Conservation (phyloP, 1,140 invertebrate species). For the Sminthurides bifidus region DNA sequence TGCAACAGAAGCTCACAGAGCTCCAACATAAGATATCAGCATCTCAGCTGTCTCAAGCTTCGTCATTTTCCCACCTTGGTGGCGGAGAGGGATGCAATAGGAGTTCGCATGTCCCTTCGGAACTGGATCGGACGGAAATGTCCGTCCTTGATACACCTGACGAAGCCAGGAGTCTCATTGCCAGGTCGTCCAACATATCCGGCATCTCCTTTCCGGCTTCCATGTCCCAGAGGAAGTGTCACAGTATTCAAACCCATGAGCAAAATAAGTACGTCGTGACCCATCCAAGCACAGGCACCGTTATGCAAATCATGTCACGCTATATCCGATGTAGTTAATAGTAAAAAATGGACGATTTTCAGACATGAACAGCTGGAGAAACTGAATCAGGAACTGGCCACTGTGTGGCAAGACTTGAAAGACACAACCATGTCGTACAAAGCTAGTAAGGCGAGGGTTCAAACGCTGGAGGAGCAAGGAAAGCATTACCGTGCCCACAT, state of each 20-base stretch:
- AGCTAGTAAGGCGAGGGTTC: conserved; percentile 17
- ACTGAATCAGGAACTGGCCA: conserved; percentile 7
- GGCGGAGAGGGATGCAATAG: neutral
- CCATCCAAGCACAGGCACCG: neutral
- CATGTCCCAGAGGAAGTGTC: neutral
- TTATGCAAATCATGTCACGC: neutral
- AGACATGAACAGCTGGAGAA: conserved; percentile 23
- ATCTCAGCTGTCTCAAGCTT: neutral
- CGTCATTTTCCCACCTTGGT: neutral
- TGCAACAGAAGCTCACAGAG: conserved; percentile 15
- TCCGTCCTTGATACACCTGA: neutral
- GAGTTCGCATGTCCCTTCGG: neutral
- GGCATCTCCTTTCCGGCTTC: neutral
- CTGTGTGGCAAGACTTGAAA: conserved; percentile 15
- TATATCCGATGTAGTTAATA: neutral
- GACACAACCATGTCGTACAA: neutral
- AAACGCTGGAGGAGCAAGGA: conserved; percentile 21
- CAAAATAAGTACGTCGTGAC: conserved; percentile 17
- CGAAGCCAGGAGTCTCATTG: neutral
- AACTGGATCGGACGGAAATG: neutral
- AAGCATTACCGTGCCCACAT: conserved; percentile 8
- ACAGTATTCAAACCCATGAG: conserved; percentile 11
- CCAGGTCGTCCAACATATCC: neutral
- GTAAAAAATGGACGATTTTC: neutral
- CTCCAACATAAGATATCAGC: neutral